Evolutionary conservation across 2,113 vertebrate species (phyloP).

Genomic region (Eurystomus gularis): DNA sequence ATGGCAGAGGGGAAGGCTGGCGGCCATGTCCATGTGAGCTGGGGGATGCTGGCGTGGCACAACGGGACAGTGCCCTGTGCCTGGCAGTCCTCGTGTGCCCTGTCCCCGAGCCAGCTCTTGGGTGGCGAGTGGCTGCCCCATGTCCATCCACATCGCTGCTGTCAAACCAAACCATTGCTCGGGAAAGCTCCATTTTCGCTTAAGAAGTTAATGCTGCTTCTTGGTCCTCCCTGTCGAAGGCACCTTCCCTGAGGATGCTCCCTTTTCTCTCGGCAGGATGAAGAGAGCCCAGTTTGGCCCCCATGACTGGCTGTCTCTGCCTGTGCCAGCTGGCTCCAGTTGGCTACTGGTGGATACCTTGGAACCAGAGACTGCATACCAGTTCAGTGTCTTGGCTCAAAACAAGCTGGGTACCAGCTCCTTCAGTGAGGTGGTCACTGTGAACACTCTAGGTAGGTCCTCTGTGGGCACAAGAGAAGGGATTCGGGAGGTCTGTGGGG

Average conservation of each 20-base stretch:
- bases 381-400: conserved; percentile 98
- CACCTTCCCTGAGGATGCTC: conserved; percentile 26
- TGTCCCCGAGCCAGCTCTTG: background rate
- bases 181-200: conserved; percentile 29
- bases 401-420: conserved; percentile 98
- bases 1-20: background rate
- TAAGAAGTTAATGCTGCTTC: background rate
- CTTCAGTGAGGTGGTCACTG: conserved; percentile 99
- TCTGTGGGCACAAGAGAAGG: rapidly evolving
- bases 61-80: rapidly evolving
- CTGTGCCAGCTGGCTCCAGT: conserved; percentile 87
- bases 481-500: background rate
- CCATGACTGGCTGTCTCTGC: conserved; percentile 95
- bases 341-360: conserved; percentile 92
- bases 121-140: background rate
- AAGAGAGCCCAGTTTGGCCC: conserved; percentile 95
- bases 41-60: background rate
- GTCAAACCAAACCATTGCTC: conserved; percentile 2
- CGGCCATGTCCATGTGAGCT: background rate
- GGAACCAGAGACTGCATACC: conserved; percentile 95
- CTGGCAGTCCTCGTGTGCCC: rapidly evolving
- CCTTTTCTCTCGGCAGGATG: conserved; percentile 79
- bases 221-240: background rate
- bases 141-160: conserved; percentile 32
- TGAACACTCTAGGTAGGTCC: conserved; percentile 93